phyloP scores from a whole-genome alignment of 1,140 invertebrate genomes.

The Calephelis nemesis region DNA sequence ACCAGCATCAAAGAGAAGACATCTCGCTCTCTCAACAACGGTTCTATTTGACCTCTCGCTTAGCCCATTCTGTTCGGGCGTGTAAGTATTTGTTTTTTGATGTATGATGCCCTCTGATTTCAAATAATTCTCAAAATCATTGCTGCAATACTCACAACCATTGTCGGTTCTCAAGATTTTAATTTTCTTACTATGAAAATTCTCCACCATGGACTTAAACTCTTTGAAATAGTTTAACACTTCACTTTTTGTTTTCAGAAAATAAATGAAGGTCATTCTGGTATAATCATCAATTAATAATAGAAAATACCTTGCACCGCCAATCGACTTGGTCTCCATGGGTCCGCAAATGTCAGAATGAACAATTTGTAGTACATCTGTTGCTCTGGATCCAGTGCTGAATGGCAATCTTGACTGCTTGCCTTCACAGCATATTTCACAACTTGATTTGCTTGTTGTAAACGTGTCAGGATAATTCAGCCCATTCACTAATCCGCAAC shows the following conservation, averaged over 20 bases:
- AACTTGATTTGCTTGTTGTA: constrained; percentile 38
- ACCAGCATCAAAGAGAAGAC: too few species aligned
- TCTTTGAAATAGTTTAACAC: constrained; percentile 10
- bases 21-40: too few species aligned
- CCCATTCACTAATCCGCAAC: constrained; percentile 26
- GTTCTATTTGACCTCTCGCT: too few species aligned
- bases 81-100: too few species aligned
- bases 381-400: neutral
- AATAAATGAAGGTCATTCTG: constrained; percentile 41
- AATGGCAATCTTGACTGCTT: neutral
- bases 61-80: too few species aligned
- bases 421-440: neutral
- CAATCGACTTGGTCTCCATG: constrained; percentile 46
- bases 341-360: neutral
- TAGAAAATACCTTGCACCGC: constrained; percentile 50
- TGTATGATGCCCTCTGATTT: too few species aligned
- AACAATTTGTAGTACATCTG: neutral
- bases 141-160: constrained; percentile 18
- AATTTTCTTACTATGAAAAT: neutral
- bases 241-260: constrained; percentile 23
- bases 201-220: constrained; percentile 15
- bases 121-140: too few species aligned
- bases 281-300: constrained; percentile 34
- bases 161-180: constrained; percentile 32
- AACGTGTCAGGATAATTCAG: constrained; percentile 12